phyloP scores from a whole-genome alignment of 2,888 invertebrate species.

The Ectobius pallidus region DNA sequence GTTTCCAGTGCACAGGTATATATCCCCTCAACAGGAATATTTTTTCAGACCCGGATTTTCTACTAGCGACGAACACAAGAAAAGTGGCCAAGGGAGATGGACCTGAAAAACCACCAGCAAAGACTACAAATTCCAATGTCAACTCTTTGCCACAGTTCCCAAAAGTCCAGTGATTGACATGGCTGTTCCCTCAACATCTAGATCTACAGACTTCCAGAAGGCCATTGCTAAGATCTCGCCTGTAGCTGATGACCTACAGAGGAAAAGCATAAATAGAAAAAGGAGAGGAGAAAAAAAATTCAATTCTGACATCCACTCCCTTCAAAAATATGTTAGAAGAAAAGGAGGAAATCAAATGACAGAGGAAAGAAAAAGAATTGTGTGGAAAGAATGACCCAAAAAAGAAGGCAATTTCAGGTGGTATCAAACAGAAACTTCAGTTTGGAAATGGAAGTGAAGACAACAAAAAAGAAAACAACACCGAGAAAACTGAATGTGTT shows the following conservation, averaged over 20 bases:
- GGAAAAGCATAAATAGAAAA: not conserved
- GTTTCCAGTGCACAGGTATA: not conserved
- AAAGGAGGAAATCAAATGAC: not conserved
- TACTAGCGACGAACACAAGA: not conserved
- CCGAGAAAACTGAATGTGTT: not conserved
- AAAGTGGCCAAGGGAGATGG: not conserved
- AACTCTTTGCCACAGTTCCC: not conserved
- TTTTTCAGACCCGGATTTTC: not conserved
- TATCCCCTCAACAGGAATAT: slow-evolving; percentile 1
- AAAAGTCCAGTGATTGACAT: slow-evolving; percentile 3
- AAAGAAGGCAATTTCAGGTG: not conserved
- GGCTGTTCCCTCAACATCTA: not conserved
- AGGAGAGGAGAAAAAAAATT: slow-evolving; percentile 14
- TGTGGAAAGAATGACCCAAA: not conserved
- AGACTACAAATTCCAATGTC: not conserved
- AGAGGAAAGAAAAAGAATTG: not conserved
- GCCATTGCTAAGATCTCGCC: not conserved
- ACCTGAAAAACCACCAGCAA: not conserved
- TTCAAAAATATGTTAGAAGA: slow-evolving; percentile 7
- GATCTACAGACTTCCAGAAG: not conserved
- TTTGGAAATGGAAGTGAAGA: not conserved
- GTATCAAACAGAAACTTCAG: not conserved
- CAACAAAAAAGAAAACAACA: not conserved
- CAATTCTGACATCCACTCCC: slow-evolving; percentile 6
- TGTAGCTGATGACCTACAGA: slow-evolving; percentile 10